Conservation (phyloP, 2,888 invertebrate genomes). For the Creontiades dilutus region DNA sequence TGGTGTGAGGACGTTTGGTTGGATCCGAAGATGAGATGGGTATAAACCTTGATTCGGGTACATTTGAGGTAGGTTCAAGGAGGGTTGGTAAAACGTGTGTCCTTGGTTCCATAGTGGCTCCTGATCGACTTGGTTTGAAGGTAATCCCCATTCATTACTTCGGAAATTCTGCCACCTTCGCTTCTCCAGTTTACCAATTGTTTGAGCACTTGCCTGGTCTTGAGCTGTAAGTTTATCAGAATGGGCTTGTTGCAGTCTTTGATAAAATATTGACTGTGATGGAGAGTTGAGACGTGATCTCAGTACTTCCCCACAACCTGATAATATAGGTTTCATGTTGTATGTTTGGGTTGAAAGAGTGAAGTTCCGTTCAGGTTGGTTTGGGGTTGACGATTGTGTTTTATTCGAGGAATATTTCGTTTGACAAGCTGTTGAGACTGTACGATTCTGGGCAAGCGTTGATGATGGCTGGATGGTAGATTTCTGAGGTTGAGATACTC, state of each 20-base stretch:
- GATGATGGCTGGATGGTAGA: too few relatives aligned
- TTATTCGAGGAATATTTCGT: background rate
- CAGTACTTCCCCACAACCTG: background rate
- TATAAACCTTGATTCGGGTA: constrained; percentile 18
- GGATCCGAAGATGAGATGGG: constrained; percentile 6
- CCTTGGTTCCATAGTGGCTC: background rate
- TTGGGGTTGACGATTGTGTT: too few relatives aligned
- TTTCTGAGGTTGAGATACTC: too few relatives aligned
- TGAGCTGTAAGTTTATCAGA: background rate
- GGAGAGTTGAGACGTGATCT: background rate
- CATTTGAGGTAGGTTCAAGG: background rate
- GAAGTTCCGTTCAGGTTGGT: too few relatives aligned
- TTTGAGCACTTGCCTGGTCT: background rate
- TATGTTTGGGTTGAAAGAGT: background rate
- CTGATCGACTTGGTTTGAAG: background rate
- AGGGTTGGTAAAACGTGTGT: background rate
- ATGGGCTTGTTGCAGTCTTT: background rate
- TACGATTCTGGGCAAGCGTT: background rate
- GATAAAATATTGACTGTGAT: background rate
- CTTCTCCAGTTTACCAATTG: background rate
- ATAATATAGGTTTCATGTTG: background rate
- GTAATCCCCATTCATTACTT: constrained; percentile 10
- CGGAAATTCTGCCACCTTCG: background rate
- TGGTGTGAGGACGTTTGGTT: background rate
- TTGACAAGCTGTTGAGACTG: constrained; percentile 13